A percentile compares a stretch with the other conserved stretches of the same genome.
phyloP scores from a whole-genome alignment of 2,888 invertebrate species.

The Lamellibrachia satsuma region DNA sequence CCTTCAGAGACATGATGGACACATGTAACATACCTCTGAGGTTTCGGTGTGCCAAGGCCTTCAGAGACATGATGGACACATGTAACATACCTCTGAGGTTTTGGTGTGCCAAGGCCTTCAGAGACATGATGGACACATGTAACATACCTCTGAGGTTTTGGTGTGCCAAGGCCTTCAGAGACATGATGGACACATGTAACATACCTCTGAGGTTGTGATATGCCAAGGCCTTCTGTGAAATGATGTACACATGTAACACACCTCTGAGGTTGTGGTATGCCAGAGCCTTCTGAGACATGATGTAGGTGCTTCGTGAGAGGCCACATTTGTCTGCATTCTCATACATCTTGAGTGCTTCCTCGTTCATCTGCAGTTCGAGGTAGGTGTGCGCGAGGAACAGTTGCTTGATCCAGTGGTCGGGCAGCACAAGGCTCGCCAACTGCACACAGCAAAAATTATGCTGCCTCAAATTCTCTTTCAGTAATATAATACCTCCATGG shows the following conservation, averaged over 20 bases:
- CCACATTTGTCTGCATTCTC: slow-evolving; percentile 80
- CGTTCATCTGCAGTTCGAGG: slow-evolving; percentile 87
- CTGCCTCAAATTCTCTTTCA: too few relatives aligned
- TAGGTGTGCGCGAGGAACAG: slow-evolving; percentile 91
- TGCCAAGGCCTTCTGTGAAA: neutral
- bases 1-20: neutral
- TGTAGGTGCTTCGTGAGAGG: slow-evolving; percentile 86
- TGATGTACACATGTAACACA: slow-evolving; percentile 37
- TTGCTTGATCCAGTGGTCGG: slow-evolving; percentile 91
- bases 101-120: neutral
- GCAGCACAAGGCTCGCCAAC: slow-evolving; percentile 69
- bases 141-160: neutral
- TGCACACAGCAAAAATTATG: slow-evolving; percentile 44
- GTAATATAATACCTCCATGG: too few relatives aligned
- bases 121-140: neutral
- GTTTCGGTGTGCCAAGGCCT: neutral
- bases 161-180: neutral
- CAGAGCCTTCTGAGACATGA: slow-evolving; percentile 90
- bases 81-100: neutral
- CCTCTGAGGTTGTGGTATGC: slow-evolving; percentile 90
- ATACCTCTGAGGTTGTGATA: slow-evolving; percentile 1
- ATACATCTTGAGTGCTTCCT: slow-evolving; percentile 87
- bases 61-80: neutral
- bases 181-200: neutral
- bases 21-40: neutral